Percentiles rank a stretch among this genome's conserved stretches.
phyloP scores from a whole-genome alignment of 2,888 invertebrate genomes.

The Dusona sp. region DNA sequence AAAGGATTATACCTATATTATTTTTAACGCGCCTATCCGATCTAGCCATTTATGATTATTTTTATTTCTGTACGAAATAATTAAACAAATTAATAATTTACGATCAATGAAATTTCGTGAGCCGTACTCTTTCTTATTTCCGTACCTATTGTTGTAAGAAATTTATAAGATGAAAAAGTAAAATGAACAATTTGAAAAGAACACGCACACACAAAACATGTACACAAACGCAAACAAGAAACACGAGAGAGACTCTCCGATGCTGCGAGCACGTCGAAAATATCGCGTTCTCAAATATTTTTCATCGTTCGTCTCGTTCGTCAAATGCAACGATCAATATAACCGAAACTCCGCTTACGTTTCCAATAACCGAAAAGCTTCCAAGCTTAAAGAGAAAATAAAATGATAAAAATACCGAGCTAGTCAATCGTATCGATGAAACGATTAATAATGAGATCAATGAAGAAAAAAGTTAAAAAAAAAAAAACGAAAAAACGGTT shows the following conservation, averaged over 20 bases:
- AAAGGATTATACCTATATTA: constrained; percentile 8
- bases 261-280: constrained; percentile 63
- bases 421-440: constrained; percentile 49
- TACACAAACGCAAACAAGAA: background rate
- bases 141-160: constrained; percentile 27
- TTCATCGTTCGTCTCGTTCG: constrained; percentile 65
- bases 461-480: background rate
- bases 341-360: constrained; percentile 64
- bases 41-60: constrained; percentile 50
- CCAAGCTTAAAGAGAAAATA: constrained; percentile 39
- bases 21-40: constrained; percentile 55
- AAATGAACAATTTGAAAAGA: background rate
- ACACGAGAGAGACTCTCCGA: constrained; percentile 55
- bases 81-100: constrained; percentile 61
- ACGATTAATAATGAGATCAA: constrained; percentile 15
- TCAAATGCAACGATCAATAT: constrained; percentile 66
- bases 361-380: constrained; percentile 63
- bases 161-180: constrained; percentile 12
- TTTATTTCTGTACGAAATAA: constrained; percentile 61
- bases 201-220: constrained; percentile 19
- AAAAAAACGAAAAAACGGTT: background rate
- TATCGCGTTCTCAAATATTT: constrained; percentile 48
- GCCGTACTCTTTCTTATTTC: constrained; percentile 34
- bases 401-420: constrained; percentile 33
- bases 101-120: constrained; percentile 42